Evolutionary conservation across 2,888 invertebrate genomes (phyloP).

Genomic region (Oscheius sp.): DNA sequence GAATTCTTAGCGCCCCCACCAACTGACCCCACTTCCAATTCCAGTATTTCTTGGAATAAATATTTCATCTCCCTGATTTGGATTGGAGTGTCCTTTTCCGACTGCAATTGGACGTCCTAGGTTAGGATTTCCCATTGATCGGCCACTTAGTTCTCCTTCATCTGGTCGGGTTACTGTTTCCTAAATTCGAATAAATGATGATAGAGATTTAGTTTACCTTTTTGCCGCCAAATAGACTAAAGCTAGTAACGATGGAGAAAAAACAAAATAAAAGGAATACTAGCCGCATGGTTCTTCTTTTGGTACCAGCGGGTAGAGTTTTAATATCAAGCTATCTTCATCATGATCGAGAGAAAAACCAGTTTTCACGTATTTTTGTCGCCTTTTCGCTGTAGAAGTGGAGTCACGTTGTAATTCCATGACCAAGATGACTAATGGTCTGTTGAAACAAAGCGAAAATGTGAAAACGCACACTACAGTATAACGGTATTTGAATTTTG

Average conservation of each 20-base stretch:
- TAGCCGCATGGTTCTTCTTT: conserved; percentile 6
- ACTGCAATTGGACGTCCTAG: not conserved
- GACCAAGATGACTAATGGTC: conserved; percentile 16
- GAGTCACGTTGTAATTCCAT: conserved; percentile 15
- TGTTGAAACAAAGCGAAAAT: too few relatives aligned
- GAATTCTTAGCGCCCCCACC: conserved; percentile 10
- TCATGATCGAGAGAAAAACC: conserved; percentile 1
- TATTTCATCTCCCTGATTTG: conserved; percentile 18
- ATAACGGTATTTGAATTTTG: too few relatives aligned
- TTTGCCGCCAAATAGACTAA: conserved; percentile 18
- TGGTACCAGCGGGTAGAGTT: too few relatives aligned
- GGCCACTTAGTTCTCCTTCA: not conserved
- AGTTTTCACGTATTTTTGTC: conserved; percentile 24
- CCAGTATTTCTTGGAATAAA: conserved; percentile 16
- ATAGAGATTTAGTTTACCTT: not conserved
- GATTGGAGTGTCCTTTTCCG: not conserved
- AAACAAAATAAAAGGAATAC: not conserved
- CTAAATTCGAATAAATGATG: not conserved
- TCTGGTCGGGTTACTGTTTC: conserved; percentile 16
- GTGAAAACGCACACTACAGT: too few relatives aligned
- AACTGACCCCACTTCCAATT: conserved; percentile 11
- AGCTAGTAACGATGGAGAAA: not conserved
- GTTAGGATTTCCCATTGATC: not conserved
- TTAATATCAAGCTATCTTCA: conserved; percentile 23
- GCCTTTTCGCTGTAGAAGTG: conserved; percentile 10